These are phyloP conservation scores for Carettochelys insculpta DNA, from an alignment of 2,113 vertebrate species.

Conservation along the genomic window DNA sequence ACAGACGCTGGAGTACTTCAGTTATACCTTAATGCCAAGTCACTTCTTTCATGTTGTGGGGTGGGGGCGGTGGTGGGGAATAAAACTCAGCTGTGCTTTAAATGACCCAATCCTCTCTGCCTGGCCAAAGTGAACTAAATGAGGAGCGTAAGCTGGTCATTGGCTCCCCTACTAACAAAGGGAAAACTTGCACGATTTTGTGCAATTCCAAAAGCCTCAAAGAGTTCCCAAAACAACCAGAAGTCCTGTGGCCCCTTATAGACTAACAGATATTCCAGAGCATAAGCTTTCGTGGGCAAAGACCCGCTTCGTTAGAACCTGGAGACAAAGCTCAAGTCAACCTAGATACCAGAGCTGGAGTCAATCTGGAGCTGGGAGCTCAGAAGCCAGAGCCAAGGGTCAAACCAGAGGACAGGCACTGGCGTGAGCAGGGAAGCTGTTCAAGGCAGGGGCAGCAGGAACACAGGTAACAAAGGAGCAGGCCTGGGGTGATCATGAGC, in stretches of 20 bases:
- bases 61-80: neutral
- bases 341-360: too few relatives aligned
- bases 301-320: neutral
- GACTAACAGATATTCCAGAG: too few relatives aligned
- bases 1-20: rapidly evolving
- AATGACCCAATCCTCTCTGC: rapidly evolving
- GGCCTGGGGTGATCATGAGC: too few relatives aligned
- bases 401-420: too few relatives aligned
- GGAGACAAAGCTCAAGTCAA: too few relatives aligned
- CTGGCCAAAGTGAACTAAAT: neutral
- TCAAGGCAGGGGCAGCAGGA: too few relatives aligned
- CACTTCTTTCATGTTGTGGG: neutral
- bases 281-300: too few relatives aligned
- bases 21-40: rapidly evolving
- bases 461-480: too few relatives aligned
- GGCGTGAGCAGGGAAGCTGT: too few relatives aligned
- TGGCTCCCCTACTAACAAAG: rapidly evolving
- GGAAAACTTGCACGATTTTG: neutral
- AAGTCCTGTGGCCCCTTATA: too few relatives aligned
- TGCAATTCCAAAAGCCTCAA: neutral
- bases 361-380: too few relatives aligned
- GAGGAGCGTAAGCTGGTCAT: rapidly evolving
- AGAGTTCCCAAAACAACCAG: too few relatives aligned
- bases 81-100: rapidly evolving
- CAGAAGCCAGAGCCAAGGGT: neutral